phyloP scores from a whole-genome alignment of 2,888 invertebrate genomes.

The Ellobium chinense region DNA sequence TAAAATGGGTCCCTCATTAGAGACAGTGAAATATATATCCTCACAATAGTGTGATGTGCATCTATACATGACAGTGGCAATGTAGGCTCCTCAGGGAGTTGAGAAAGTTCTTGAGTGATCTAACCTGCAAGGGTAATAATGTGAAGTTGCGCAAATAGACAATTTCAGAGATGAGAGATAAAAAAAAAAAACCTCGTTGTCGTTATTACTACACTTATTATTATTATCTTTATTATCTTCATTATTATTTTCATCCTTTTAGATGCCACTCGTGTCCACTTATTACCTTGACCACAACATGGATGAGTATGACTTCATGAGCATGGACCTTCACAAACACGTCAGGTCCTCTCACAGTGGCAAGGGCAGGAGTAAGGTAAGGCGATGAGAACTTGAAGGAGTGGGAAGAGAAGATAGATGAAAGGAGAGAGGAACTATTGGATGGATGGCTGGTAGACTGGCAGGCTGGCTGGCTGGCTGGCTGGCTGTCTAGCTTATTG shows the following conservation, averaged over 20 bases:
- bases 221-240: not conserved
- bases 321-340: slow-evolving; percentile 92
- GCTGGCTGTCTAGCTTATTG: not conserved
- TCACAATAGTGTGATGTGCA: no score
- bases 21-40: no score
- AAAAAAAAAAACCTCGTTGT: no score
- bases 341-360: slow-evolving; percentile 92
- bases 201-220: no score
- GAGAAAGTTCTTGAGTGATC: no score
- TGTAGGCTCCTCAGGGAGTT: no score
- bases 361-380: slow-evolving; percentile 90
- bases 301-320: slow-evolving; percentile 89
- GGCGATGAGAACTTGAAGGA: not conserved
- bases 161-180: no score
- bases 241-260: not conserved
- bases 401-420: not conserved
- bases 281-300: slow-evolving; percentile 85
- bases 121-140: no score
- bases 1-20: no score
- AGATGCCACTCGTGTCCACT: slow-evolving; percentile 41
- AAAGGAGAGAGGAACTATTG: not conserved
- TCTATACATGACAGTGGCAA: no score
- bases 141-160: no score
- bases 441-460: not conserved
- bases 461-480: not conserved